phyloP scores from a whole-genome alignment of 2,888 invertebrate genomes.

The Sepiola atlantica region DNA sequence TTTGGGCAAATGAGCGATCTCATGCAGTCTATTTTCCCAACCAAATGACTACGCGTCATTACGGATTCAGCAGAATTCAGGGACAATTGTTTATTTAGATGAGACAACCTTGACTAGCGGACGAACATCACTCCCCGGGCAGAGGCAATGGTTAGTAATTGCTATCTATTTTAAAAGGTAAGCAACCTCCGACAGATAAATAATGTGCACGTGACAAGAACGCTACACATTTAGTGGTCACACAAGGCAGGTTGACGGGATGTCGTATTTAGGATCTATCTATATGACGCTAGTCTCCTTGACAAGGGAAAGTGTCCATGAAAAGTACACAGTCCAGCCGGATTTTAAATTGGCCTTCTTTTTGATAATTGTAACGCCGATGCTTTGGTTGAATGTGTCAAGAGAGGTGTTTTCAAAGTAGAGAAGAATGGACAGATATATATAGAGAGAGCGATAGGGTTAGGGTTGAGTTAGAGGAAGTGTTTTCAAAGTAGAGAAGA shows the following conservation, averaged over 20 bases:
- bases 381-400: no score
- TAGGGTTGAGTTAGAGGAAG: background rate
- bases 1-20: background rate
- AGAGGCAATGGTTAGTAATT: background rate
- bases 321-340: background rate
- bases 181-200: background rate
- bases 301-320: background rate
- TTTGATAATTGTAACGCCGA: no score
- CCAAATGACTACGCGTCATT: background rate
- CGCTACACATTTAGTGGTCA: background rate
- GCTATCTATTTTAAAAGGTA: background rate
- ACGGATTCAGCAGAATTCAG: no score
- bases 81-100: no score
- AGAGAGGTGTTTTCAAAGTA: no score
- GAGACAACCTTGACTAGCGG: no score
- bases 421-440: no score
- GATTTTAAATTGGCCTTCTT: no score
- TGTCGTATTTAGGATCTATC: background rate
- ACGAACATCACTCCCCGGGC: background rate
- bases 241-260: background rate
- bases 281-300: background rate
- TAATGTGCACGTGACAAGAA: background rate
- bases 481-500: no score
- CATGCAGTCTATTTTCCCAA: background rate
- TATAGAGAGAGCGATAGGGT: no score